Conservation (phyloP, 2,797 vertebrate species). For the Clamator glandarius region DNA sequence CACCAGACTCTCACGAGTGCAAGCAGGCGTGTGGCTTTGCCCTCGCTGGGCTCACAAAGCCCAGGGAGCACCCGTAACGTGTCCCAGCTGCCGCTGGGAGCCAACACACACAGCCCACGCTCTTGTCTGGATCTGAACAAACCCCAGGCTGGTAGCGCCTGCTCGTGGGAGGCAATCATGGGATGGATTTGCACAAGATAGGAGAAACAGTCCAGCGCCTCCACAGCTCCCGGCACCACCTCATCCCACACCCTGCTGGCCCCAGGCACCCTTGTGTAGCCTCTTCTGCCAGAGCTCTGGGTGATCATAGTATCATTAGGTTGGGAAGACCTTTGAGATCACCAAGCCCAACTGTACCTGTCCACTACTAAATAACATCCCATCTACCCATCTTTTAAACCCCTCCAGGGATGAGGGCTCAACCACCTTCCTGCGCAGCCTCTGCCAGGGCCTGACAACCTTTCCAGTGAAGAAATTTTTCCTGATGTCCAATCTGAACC, state of each 20-base stretch:
- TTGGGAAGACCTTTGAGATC: too few species aligned
- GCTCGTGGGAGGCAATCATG: neutral
- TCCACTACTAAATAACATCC: too few species aligned
- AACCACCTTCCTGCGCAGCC: too few species aligned
- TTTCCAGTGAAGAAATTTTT: too few species aligned
- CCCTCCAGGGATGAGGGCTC: too few species aligned
- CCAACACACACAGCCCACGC: rapidly evolving
- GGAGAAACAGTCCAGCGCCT: neutral
- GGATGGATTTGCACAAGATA: neutral
- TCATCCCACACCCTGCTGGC: neutral
- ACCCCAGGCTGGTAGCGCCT: rapidly evolving
- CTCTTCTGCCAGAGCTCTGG: neutral
- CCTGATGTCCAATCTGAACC: too few species aligned
- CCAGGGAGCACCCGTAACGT: rapidly evolving
- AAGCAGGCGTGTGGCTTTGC: neutral
- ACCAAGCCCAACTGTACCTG: too few species aligned
- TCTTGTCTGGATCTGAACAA: rapidly evolving
- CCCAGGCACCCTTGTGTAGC: neutral
- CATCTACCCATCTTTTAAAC: too few species aligned
- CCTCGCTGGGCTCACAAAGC: rapidly evolving
- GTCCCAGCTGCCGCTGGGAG: rapidly evolving
- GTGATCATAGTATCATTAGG: too few species aligned
- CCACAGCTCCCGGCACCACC: neutral
- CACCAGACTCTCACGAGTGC: neutral
- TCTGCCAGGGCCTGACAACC: too few species aligned